These are phyloP conservation scores for Scaptomyza hsui DNA, from an alignment of 1,140 invertebrate species.

Conservation along the genomic window DNA sequence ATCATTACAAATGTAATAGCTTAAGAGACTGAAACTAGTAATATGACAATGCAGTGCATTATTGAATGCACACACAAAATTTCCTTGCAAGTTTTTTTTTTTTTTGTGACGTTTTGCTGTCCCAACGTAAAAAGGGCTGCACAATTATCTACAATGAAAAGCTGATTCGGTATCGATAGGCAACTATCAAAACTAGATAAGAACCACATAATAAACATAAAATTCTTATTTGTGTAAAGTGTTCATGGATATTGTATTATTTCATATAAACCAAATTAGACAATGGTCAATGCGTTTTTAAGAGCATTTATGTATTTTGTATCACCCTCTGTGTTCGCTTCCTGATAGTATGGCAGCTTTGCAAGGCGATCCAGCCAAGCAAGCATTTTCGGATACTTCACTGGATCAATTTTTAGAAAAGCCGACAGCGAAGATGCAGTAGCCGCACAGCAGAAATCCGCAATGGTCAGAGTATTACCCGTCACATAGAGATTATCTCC, in stretches of 20 bases:
- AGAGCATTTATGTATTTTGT: neutral
- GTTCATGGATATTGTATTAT: neutral
- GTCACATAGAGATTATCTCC: slow-evolving; percentile 84
- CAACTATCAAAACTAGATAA: too few relatives aligned
- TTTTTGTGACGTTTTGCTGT: too few relatives aligned
- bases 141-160: too few relatives aligned
- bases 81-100: too few relatives aligned
- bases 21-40: neutral
- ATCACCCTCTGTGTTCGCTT: slow-evolving; percentile 68
- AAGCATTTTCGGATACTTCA: slow-evolving; percentile 71
- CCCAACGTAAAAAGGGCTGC: too few relatives aligned
- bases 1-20: too few relatives aligned
- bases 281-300: slow-evolving; percentile 10
- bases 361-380: slow-evolving; percentile 73
- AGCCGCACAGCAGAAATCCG: slow-evolving; percentile 86
- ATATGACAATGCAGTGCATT: too few relatives aligned
- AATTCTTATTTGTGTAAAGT: too few relatives aligned
- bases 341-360: slow-evolving; percentile 78
- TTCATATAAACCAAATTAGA: neutral
- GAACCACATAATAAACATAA: too few relatives aligned
- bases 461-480: slow-evolving; percentile 86
- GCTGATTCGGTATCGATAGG: too few relatives aligned
- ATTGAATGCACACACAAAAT: too few relatives aligned
- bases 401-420: slow-evolving; percentile 60
- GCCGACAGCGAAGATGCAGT: slow-evolving; percentile 78